Base-by-base conservation (phyloP, 2,113 vertebrate species). In the Cettia cetti region DNA sequence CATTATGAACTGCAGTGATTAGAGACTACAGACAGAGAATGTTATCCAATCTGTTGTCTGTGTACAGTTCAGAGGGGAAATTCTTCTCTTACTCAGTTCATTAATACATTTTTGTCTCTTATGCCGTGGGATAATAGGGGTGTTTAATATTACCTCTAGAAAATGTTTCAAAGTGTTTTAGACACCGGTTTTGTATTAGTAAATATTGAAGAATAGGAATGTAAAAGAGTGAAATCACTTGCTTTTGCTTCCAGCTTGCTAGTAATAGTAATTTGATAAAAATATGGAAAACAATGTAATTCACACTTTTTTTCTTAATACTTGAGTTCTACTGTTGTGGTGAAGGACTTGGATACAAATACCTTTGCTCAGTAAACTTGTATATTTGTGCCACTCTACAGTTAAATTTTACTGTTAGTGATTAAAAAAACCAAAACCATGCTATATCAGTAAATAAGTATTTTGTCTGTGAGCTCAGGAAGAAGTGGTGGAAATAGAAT, bases 401-500 rank as follows among this genome's bases (percentile, higher is more conserved):
- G 47, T 72, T 53, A 54, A 68, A 65, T 61, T 24, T 30, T 88
- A 28, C 19, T 60, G 12, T 49, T 89, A 75, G 4, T 70, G 26
- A 61, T 40, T 47, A 8, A 56, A 80, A 52, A 80, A 65, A 35
- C 37, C 5, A 30, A 70, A 88, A 13, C 4, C 20, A 9, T 0
- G 1, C 49, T 59, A n/a, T 82, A 64, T 21, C 33, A 35, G 15
- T 66, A 52, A 94, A 49, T 23, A 61, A 54, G 3, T 54, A 14
- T 79, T 79, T 97, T 96, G 17, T 87, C 90, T 61, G 96, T 96
- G 76, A 89, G 30, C 96, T 71, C 92, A 99, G 99, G 99, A 99
- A 98, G 99, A 99, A 16, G 99, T 99, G 69, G 98, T 99, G 92
- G 99, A 99, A 96, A 98, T 99, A 3, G 99, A 99, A 71, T 99